Evolutionary conservation across 2,888 invertebrate genomes (phyloP), one percentile per base, ranked within the genome.

Genomic region (Melinopterus prodromus): DNA sequence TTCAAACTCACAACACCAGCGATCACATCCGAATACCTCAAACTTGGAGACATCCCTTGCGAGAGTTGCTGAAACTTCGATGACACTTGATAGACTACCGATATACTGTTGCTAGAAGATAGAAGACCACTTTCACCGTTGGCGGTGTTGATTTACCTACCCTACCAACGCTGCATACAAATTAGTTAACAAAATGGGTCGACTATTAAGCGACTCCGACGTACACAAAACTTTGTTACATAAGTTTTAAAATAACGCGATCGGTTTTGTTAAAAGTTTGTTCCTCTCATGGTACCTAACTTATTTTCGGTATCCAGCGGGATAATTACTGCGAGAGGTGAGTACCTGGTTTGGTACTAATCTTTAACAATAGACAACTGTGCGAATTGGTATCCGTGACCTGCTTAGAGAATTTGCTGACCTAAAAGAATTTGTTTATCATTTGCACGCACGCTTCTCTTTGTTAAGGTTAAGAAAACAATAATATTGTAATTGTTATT

Each of bases 1-100:
- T 74, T 74, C 36, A 74, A n/a, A n/a, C 36, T 35, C 74, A 74
- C 74, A 35, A 35, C 74, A 74, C 74, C 36, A 6, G n/a, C 74
- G 74, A 74, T 35, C 74, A 74, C 74, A 74, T 74, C 74, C 35
- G 37, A 74, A 74, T 37, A 74, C 74, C 37, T 74, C 26, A 74
- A 36, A 74, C 74, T 74, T 74, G 12, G 74, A 35, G 74, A 74
- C 74, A 74, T 74, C 35, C 37, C 36, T n/a, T 71, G 16, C 71
- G 36, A 53, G 53, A 53, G 53, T 53, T 53, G 53, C 53, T 53
- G 53, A 53, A 53, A 53, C 53, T 53, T 53, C 53, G 53, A 53
- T 53, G 53, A 53, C 53, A 53, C 2, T 12, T 53, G 5, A 53
- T 4, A 53, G 53, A 53, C 53, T 53, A 53, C 53, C 53, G 53